Evolutionary conservation across 2,888 invertebrate genomes (phyloP), one percentile per base, ranked within the genome.

Genomic region (Labia minor): DNA sequence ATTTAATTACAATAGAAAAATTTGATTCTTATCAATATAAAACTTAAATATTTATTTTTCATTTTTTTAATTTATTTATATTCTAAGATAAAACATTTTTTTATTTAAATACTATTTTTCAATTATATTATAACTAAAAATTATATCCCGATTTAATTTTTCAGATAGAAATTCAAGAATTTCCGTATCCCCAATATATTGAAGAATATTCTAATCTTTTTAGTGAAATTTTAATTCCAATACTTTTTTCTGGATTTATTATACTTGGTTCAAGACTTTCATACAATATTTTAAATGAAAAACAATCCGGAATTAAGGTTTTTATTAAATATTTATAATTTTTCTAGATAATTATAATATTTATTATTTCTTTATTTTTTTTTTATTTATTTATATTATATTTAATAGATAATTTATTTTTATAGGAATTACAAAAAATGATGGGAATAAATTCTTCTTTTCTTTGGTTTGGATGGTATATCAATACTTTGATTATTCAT

Each of bases 371-470:
- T 26, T 26, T 8, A n/a, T n/a, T 26, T 26, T 26, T 10, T 10
- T 49, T 8, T 11, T 8, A 49, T 49, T 49, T 3, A 49, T 26
- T 26, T 26, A 26, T n/a, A 26, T 26, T 26, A 6, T n/a, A 10
- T 49, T 49, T 49, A 49, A 49, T n/a, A n/a, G n/a, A n/a, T n/a
- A n/a, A 49, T 49, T 49, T 11, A 49, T 26, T 49, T 49, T 49
- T 49, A n/a, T 49, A 49, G 49, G 49, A 49, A 49, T 49, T 49
- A 49, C 49, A 49, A 49, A 49, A 49, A 49, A 49, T 49, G 49
- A 49, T 10, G 4, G 49, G 49, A n/a, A 49, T 49, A 11, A 49
- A 14, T 49, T 49, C 49, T 11, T n/a, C 49, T n/a, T n/a, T 49
- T 11, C 49, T 49, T 3, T 49, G 49, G 49, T 49, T 49, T 49